Conservation (phyloP, 1,140 invertebrate species). For the Drosophila chauvacae region DNA sequence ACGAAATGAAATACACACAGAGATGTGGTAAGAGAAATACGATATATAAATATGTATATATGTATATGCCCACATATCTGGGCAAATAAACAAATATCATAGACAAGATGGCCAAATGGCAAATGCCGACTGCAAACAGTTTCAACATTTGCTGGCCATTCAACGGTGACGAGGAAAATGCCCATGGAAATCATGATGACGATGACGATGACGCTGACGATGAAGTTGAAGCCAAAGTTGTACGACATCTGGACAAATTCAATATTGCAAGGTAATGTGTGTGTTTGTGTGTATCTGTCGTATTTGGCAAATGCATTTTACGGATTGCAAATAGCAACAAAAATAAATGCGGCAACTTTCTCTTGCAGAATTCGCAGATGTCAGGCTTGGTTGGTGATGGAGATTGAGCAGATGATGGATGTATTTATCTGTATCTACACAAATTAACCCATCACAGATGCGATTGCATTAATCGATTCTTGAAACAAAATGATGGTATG, state of each 20-base stretch:
- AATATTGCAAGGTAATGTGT: conserved; percentile 30
- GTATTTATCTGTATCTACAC: conserved; percentile 2
- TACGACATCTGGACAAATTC: conserved; percentile 46
- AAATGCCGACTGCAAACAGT: conserved; percentile 14
- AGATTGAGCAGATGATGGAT: conserved; percentile 19
- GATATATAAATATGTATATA: neutral
- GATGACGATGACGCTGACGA: conserved; percentile 21
- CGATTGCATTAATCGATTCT: neutral
- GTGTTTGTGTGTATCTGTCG: neutral
- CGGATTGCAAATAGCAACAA: conserved; percentile 54
- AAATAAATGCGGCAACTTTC: conserved; percentile 26
- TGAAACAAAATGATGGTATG: neutral
- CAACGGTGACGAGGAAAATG: conserved; percentile 16
- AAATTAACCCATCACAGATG: neutral
- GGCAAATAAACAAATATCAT: conserved; percentile 28
- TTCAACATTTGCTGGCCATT: conserved; percentile 41
- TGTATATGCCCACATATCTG: conserved; percentile 5
- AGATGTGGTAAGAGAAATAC: conserved; percentile 5
- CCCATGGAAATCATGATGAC: conserved; percentile 21
- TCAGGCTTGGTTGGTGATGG: neutral
- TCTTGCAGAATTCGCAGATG: conserved; percentile 22
- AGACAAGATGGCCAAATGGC: conserved; percentile 15
- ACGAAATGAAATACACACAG: conserved; percentile 25
- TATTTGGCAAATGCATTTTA: conserved; percentile 47
- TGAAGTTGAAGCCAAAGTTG: conserved; percentile 36